Conservation (phyloP, 2,888 invertebrate genomes). For the Cataglyphis altisquamis region DNA sequence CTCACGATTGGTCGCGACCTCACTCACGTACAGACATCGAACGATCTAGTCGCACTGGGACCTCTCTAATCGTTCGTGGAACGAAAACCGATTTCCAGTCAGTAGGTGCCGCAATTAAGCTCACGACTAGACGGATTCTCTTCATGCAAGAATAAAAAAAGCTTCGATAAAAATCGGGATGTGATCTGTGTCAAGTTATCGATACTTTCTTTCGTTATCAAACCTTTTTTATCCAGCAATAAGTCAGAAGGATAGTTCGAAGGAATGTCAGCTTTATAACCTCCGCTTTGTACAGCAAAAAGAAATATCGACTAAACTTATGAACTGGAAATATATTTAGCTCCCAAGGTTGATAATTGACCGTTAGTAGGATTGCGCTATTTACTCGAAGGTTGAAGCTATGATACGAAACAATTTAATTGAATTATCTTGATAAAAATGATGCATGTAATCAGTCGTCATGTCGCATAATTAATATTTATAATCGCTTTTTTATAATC, state of each 20-base stretch:
- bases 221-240: slow-evolving; percentile 34
- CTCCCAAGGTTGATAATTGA: slow-evolving; percentile 14
- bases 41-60: slow-evolving; percentile 32
- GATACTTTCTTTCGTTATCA: slow-evolving; percentile 47
- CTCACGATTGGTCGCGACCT: slow-evolving; percentile 69
- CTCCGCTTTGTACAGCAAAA: slow-evolving; percentile 29
- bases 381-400: not conserved
- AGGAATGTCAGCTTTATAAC: slow-evolving; percentile 41
- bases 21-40: slow-evolving; percentile 40
- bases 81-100: slow-evolving; percentile 49
- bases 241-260: not conserved
- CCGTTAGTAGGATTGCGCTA: not conserved
- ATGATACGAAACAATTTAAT: not conserved
- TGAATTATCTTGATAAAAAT: not conserved
- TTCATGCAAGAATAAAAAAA: slow-evolving; percentile 14
- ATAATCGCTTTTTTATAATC: not conserved
- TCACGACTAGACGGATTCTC: slow-evolving; percentile 6
- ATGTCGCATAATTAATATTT: not conserved
- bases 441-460: not conserved
- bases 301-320: slow-evolving; percentile 30
- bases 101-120: slow-evolving; percentile 48
- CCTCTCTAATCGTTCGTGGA: slow-evolving; percentile 51
- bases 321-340: slow-evolving; percentile 25
- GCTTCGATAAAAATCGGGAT: slow-evolving; percentile 30
- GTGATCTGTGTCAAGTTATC: slow-evolving; percentile 21